Percentiles rank a stretch among this genome's conserved stretches.
Evolutionary conservation across 2,113 vertebrate genomes (phyloP).

Genomic region (Polyodon spathula): DNA sequence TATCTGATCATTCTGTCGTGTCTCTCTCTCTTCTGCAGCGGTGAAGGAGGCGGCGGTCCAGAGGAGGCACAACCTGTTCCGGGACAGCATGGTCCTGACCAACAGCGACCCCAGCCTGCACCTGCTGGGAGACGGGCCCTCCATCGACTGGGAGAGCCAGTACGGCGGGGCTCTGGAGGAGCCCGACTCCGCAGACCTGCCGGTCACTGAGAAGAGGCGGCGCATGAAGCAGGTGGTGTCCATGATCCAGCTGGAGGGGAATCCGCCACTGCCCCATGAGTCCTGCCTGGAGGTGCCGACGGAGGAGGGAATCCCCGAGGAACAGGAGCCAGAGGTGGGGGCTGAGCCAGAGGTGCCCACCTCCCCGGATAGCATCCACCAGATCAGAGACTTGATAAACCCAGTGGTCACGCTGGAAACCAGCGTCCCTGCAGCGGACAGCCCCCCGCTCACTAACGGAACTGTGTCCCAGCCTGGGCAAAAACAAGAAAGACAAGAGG

Average conservation of each 20-base stretch:
- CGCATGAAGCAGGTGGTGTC: constrained; percentile 82
- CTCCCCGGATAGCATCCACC: constrained; percentile 51
- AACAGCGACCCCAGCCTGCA: constrained; percentile 90
- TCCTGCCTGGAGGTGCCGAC: constrained; percentile 54
- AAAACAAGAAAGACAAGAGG: constrained; percentile 19
- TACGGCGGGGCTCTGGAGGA: constrained; percentile 35
- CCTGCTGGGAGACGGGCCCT: constrained; percentile 58
- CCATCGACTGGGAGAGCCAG: constrained; percentile 75
- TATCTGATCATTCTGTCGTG: too few species aligned
- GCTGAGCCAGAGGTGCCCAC: neutral
- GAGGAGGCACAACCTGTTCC: constrained; percentile 85
- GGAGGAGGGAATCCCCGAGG: constrained; percentile 56
- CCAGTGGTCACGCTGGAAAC: constrained; percentile 40
- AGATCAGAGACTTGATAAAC: constrained; percentile 59
- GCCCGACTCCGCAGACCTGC: neutral
- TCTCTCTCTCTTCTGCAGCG: constrained; percentile 42
- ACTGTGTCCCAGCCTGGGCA: constrained; percentile 27
- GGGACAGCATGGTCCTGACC: constrained; percentile 85
- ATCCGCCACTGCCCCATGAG: constrained; percentile 52
- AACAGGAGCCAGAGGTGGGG: constrained; percentile 21
- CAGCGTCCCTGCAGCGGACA: neutral
- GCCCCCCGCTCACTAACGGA: constrained; percentile 33
- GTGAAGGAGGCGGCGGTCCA: constrained; percentile 92
- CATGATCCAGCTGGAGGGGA: constrained; percentile 74
- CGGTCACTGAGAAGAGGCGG: constrained; percentile 36